Conservation (phyloP, 2,888 invertebrate genomes). For the Quadriops clusia region DNA sequence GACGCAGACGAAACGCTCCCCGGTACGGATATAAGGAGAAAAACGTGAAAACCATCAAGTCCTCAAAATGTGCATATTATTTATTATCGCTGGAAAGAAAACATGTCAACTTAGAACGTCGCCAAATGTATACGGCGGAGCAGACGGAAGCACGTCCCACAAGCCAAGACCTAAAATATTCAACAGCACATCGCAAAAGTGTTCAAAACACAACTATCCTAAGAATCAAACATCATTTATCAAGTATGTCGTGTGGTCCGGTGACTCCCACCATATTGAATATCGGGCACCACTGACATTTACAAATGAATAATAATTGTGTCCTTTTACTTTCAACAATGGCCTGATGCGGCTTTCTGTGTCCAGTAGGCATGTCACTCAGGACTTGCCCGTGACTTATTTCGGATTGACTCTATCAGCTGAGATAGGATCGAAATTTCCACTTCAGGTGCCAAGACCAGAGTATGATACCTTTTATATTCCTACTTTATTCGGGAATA, state of each 20-base stretch:
- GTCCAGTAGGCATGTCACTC: constrained; percentile 24
- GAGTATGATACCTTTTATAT: too few species aligned
- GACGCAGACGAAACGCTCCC: too few species aligned
- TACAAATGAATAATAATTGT: constrained; percentile 41
- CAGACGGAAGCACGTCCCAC: constrained; percentile 29
- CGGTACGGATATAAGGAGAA: too few species aligned
- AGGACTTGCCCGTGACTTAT: constrained; percentile 13
- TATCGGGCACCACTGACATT: constrained; percentile 39
- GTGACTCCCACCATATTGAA: constrained; percentile 39
- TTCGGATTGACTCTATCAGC: constrained; percentile 4
- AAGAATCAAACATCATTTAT: constrained; percentile 38
- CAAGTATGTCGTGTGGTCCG: constrained; percentile 36
- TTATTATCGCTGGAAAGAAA: constrained; percentile 22
- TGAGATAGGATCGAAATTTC: too few species aligned
- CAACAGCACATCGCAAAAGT: constrained; percentile 33
- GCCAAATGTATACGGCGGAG: constrained; percentile 24
- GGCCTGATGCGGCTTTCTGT: constrained; percentile 26
- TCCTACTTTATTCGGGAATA: too few species aligned
- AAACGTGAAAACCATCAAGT: constrained; percentile 8
- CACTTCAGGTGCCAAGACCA: too few species aligned
- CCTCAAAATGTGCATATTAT: constrained; percentile 18
- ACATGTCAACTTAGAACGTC: constrained; percentile 21
- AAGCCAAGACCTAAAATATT: constrained; percentile 30
- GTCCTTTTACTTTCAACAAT: constrained; percentile 37
- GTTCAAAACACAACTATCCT: constrained; percentile 32